phyloP scores from a whole-genome alignment of 2,888 invertebrate species.

The Gerosis bhagava region DNA sequence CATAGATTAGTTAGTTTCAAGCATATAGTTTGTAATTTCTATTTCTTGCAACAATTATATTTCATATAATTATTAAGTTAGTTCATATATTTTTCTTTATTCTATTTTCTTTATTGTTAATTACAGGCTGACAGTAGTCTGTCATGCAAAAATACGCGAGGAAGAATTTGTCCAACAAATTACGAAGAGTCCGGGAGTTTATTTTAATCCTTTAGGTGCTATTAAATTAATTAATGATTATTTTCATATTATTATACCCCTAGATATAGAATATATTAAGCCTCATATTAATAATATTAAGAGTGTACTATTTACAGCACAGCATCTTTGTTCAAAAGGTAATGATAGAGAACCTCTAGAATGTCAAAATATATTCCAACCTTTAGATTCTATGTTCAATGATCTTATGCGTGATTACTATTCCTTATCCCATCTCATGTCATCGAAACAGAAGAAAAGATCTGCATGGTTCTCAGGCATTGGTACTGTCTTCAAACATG shows the following conservation, averaged over 20 bases:
- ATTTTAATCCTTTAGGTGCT: constrained; percentile 5
- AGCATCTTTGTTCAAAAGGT: neutral
- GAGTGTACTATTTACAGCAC: neutral
- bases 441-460: constrained; percentile 23
- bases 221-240: constrained; percentile 7
- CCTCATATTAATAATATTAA: constrained; percentile 11
- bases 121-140: no score
- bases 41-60: no score
- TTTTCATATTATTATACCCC: constrained; percentile 1
- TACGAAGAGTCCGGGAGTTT: constrained; percentile 9
- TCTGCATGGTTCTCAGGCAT: constrained; percentile 32
- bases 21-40: no score
- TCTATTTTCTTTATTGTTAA: no score
- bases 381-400: constrained; percentile 3
- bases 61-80: no score
- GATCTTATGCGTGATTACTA: constrained; percentile 1
- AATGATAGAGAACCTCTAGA: no score
- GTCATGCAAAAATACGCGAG: neutral
- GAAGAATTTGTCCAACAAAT: constrained; percentile 4
- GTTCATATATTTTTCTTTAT: no score
- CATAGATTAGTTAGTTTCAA: no score
- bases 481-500: constrained; percentile 30
- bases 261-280: constrained; percentile 6
- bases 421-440: constrained; percentile 4
- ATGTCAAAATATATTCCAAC: constrained; percentile 8